Percentiles rank a stretch among this genome's conserved stretches.
Evolutionary conservation across 2,888 invertebrate genomes (phyloP).

Genomic region (Pseudococcus longispinus): DNA sequence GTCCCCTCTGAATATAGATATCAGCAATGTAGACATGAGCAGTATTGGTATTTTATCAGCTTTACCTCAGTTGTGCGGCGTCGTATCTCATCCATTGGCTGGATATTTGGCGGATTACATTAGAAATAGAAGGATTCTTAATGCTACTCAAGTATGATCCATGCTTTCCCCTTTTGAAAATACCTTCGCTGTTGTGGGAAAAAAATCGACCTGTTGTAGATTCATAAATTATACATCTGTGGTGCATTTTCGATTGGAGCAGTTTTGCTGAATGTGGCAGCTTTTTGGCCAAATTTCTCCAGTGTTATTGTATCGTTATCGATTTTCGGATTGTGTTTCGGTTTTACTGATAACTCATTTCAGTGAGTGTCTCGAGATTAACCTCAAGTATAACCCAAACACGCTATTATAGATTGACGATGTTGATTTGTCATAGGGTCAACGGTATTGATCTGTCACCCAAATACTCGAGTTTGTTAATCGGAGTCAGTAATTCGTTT

Average conservation of each 20-base stretch:
- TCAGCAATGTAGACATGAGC: conserved; percentile 3
- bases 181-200: not conserved
- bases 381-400: too few species aligned
- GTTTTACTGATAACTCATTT: not conserved
- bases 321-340: not conserved
- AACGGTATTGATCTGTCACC: conserved; percentile 15
- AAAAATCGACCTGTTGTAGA: not conserved
- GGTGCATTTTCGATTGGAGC: not conserved
- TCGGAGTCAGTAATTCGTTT: not conserved
- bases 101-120: not conserved
- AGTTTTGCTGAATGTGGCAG: not conserved
- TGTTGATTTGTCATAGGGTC: not conserved
- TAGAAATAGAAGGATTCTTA: not conserved
- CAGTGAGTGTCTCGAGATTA: too few species aligned
- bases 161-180: not conserved
- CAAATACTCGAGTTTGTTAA: conserved; percentile 1
- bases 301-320: conserved; percentile 4
- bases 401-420: too few species aligned
- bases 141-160: not conserved
- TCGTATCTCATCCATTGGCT: not conserved
- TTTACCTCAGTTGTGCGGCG: not conserved
- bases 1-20: not conserved
- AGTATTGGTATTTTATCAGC: not conserved
- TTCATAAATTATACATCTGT: not conserved
- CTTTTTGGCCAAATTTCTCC: not conserved